Conservation (phyloP, 1,140 invertebrate genomes). For the Cryptotermes secundus region DNA sequence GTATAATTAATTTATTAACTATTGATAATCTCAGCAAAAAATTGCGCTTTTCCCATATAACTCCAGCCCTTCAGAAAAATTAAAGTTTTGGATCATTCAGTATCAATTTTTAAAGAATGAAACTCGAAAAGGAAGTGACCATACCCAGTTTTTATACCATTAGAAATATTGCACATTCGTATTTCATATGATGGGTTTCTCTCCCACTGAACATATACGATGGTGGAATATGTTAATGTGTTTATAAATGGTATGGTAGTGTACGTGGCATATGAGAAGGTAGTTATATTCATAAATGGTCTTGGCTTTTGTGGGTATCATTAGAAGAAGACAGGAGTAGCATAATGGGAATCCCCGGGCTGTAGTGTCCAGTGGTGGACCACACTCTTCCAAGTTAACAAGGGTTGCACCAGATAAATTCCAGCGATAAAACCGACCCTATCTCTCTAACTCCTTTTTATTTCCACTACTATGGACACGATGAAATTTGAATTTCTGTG, state of each 20-base stretch:
- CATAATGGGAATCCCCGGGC: background rate
- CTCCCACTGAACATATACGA: background rate
- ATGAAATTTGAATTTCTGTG: background rate
- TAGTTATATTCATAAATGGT: background rate
- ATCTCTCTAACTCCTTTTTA: background rate
- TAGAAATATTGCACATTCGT: background rate
- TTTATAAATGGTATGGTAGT: conserved; percentile 1
- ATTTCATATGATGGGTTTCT: background rate
- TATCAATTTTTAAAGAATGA: background rate
- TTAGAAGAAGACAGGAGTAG: conserved; percentile 2
- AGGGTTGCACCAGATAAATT: conserved; percentile 3
- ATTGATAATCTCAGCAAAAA: too few species aligned
- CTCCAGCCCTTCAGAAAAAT: background rate
- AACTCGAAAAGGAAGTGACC: background rate
- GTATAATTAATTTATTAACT: too few species aligned
- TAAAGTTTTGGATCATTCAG: background rate
- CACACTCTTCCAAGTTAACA: background rate
- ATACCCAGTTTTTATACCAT: background rate
- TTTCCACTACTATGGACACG: background rate
- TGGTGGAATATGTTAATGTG: background rate
- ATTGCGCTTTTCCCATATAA: background rate
- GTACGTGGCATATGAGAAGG: background rate
- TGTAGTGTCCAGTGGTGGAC: background rate
- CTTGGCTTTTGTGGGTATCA: background rate
- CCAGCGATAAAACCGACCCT: background rate